Percentiles rank a stretch among this genome's conserved stretches.
phyloP scores from a whole-genome alignment of 1,140 invertebrate species.

The Ceratosolen fusciceps region DNA sequence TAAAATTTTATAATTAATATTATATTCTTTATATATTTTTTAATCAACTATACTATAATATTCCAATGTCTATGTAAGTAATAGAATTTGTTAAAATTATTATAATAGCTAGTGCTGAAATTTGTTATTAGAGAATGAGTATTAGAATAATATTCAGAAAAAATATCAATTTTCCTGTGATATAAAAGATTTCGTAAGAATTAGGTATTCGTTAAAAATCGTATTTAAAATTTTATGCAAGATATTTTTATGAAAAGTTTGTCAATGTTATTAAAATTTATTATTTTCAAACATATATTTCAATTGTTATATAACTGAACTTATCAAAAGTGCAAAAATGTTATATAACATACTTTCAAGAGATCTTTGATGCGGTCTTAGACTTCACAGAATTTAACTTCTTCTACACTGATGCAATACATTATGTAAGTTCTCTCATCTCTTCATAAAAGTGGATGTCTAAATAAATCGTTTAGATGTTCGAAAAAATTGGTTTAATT shows the following conservation, averaged over 20 bases:
- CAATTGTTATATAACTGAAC: not conserved
- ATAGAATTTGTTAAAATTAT: no score
- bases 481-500: no score
- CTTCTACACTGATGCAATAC: slow-evolving; percentile 17
- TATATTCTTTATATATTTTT: no score
- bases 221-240: not conserved
- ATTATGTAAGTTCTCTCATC: slow-evolving; percentile 29
- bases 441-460: slow-evolving; percentile 21
- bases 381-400: not conserved
- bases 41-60: no score
- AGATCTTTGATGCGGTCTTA: not conserved
- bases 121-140: no score
- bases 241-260: not conserved
- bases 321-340: not conserved
- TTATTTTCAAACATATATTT: not conserved
- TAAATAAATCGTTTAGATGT: not conserved
- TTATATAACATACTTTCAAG: slow-evolving; percentile 13
- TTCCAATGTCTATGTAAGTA: no score
- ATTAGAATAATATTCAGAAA: no score
- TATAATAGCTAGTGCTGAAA: no score
- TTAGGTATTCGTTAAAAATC: not conserved
- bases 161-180: no score
- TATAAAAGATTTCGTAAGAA: no score
- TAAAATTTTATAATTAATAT: no score
- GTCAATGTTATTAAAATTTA: not conserved